Evolutionary conservation across 2,113 vertebrate genomes (phyloP).

Genomic region (Chloropsis hardwickii): DNA sequence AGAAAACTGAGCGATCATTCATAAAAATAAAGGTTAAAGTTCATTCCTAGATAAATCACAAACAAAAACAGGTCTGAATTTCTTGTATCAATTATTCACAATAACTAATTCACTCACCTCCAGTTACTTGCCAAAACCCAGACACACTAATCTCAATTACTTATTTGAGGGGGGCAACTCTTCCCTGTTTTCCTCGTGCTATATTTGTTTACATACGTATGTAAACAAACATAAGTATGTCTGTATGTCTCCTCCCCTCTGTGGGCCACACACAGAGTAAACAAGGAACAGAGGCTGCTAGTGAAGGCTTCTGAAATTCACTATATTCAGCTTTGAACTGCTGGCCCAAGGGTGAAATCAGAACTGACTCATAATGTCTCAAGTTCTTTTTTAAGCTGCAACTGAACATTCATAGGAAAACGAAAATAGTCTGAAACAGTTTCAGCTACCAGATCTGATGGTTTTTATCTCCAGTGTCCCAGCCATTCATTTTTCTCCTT

Average conservation of each 20-base stretch:
- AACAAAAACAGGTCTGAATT: not conserved
- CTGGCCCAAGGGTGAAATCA: not conserved
- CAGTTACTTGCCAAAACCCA: not conserved
- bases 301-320: not conserved
- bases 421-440: not conserved
- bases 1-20: not conserved
- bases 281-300: not conserved
- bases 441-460: not conserved
- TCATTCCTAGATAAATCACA: not conserved
- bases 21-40: not conserved
- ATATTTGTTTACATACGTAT: not conserved
- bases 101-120: not conserved
- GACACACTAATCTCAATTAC: not conserved
- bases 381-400: not conserved
- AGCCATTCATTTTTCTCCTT: not conserved
- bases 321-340: not conserved
- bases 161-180: not conserved
- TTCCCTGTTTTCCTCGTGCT: not conserved
- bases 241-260: not conserved
- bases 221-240: accelerated
- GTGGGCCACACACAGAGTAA: not conserved
- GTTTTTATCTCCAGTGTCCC: not conserved
- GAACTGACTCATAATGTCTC: not conserved
- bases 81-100: not conserved
- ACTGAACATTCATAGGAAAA: not conserved